Evolutionary conservation across 2,113 vertebrate genomes (phyloP), one percentile per base, ranked within the genome.

Genomic region (Mirza zaza): DNA sequence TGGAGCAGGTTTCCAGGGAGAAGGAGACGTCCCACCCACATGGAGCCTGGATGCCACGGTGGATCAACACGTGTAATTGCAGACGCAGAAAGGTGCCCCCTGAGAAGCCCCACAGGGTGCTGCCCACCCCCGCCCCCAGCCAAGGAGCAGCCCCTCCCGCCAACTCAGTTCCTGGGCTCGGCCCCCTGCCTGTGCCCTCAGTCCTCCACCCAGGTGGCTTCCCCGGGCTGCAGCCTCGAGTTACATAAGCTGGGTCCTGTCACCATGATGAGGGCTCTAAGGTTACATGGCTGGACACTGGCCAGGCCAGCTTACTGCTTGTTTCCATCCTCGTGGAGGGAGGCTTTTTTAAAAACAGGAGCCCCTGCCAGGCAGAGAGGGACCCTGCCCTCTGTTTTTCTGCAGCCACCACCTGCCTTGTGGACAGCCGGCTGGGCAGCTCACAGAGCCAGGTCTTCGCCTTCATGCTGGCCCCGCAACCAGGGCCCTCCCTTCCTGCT

Each of bases 241-340:
- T 93, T 88, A 91, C 20, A 82, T 82, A 89, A 68, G 39, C 80
- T 18, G 21, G n/a, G 67, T 48, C 65, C 70, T 45, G 36, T 32
- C 50, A 4, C 73, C 0, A 0, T 0, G 3, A 36, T 9, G 5
- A 87, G 6, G 75, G 70, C 70, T 92, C 93, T 95, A 45, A 36
- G 87, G 55, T 94, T 87, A 81, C 97, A 48, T 0, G 20, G 76
- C 55, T 76, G 83, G 94, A 96, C 4, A 1, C 3, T 0, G 36
- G 55, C 96, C 94, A 95, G 91, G 70, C 71, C 7, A 36, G 84
- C 77, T 81, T 25, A 57, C n/a, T 67, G 61, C 18, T 83, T 63
- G 27, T 70, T 95, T 81, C 84, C 84, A 48, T 67, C 39, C 75
- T 83, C 80, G 36, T 45, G 21, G 25, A 91, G 70, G 67, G 55